A percentile compares a stretch with the other conserved stretches of the same genome.
phyloP scores from a whole-genome alignment of 2,797 vertebrate species.

The Onychomys leucogaster region DNA sequence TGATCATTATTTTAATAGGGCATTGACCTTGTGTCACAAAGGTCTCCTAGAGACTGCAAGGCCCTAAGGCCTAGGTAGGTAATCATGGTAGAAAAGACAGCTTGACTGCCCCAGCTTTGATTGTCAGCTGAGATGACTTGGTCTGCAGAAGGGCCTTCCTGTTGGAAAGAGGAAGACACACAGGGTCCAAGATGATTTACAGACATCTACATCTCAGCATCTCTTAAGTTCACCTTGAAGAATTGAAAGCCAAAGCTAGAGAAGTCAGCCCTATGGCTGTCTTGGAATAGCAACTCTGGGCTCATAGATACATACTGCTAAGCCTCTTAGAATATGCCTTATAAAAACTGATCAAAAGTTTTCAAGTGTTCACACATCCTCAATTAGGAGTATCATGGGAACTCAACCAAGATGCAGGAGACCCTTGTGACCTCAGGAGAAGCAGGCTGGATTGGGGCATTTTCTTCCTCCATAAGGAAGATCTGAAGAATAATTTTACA shows the following conservation, averaged over 20 bases:
- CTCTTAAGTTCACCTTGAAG: not conserved
- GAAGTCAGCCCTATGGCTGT: not conserved
- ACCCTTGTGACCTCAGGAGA: constrained; percentile 71
- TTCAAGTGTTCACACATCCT: constrained; percentile 54
- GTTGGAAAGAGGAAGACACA: not conserved
- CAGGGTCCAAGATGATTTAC: not conserved
- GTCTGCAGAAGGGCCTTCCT: not conserved
- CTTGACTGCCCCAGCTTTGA: not conserved
- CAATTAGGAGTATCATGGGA: constrained; percentile 71
- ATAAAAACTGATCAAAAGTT: constrained; percentile 62
- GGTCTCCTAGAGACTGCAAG: constrained; percentile 56
- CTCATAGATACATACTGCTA: not conserved
- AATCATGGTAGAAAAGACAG: constrained; percentile 27
- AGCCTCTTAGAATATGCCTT: not conserved
- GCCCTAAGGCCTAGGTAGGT: constrained; percentile 37
- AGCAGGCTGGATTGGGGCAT: constrained; percentile 56
- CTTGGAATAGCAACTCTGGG: not conserved
- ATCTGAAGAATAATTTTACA: constrained; percentile 82
- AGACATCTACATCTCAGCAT: too few relatives aligned
- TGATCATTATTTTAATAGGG: constrained; percentile 73
- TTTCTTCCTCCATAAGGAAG: constrained; percentile 74
- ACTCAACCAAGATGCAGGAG: constrained; percentile 61
- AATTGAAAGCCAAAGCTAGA: not conserved
- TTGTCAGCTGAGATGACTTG: constrained; percentile 5
- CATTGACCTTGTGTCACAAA: constrained; percentile 51